Percentiles rank a stretch among this genome's conserved stretches.
Evolutionary conservation across 37 sponge, comb jelly and placozoan genomes (phyloP).

Genomic region (Dysidea cf. avara): DNA sequence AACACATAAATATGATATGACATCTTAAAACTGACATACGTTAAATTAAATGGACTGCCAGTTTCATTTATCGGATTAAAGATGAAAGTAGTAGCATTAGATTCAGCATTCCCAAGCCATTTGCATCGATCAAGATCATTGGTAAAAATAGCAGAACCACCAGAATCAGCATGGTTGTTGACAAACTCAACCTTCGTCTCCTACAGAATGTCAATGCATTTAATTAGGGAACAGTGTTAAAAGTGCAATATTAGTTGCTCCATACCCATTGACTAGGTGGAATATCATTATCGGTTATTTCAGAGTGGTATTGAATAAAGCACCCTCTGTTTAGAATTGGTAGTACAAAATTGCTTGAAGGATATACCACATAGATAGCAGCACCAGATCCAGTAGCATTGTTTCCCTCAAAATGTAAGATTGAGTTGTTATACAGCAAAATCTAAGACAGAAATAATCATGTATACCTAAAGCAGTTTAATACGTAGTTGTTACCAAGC

Average conservation of each 20-base stretch:
- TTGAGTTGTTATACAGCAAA: constrained; percentile 14
- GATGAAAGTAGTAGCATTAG: constrained; percentile 26
- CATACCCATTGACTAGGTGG: constrained; percentile 64
- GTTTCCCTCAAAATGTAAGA: constrained; percentile 46
- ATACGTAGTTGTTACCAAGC: too few relatives aligned
- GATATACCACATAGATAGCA: constrained; percentile 68
- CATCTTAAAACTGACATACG: too few relatives aligned
- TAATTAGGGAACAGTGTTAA: too few relatives aligned
- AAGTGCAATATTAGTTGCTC: too few relatives aligned
- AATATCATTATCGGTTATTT: constrained; percentile 10
- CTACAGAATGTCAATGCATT: too few relatives aligned
- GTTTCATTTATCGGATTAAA: constrained; percentile 12
- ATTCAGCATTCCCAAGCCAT: constrained; percentile 34
- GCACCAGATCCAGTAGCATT: constrained; percentile 39
- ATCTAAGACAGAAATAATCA: constrained; percentile 17
- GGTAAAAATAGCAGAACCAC: constrained; percentile 68
- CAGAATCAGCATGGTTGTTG: constrained; percentile 53
- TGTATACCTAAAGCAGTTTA: too few relatives aligned
- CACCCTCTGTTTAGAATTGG: constrained; percentile 63
- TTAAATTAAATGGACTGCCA: constrained; percentile 26
- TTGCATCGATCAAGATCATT: constrained; percentile 58
- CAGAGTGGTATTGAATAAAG: constrained; percentile 55
- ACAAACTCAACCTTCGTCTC: constrained; percentile 33
- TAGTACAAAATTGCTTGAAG: constrained; percentile 55
- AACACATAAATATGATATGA: too few relatives aligned